Conservation (phyloP, 2,113 vertebrate species). For the Eublepharis macularius region DNA sequence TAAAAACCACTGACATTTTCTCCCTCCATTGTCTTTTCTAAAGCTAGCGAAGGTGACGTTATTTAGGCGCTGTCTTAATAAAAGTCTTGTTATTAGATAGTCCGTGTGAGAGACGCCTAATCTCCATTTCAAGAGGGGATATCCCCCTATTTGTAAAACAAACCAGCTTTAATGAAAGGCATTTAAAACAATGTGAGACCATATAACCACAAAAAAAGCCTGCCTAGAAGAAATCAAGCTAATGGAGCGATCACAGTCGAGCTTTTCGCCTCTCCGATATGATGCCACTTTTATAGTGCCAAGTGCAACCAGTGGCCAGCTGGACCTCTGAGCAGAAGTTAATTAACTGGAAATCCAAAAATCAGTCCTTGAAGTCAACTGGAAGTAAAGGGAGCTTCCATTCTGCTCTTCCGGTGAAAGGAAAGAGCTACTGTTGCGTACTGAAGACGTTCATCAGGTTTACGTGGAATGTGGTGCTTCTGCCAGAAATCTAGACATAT, state of each 20-base stretch:
- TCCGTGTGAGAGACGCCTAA: not conserved
- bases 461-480: too few species aligned
- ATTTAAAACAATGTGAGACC: not conserved
- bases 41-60: conserved; percentile 30
- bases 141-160: not conserved
- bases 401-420: not conserved
- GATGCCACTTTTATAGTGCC: conserved; percentile 25
- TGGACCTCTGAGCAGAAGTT: conserved; percentile 58
- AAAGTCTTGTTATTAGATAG: conserved; percentile 7
- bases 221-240: conserved; percentile 52
- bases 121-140: not conserved
- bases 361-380: conserved; percentile 42
- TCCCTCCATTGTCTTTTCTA: conserved; percentile 14
- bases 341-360: conserved; percentile 69
- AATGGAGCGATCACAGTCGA: conserved; percentile 26
- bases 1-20: conserved; percentile 53
- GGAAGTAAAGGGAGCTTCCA: conserved; percentile 13
- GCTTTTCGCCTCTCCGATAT: not conserved
- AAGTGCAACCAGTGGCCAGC: conserved; percentile 59
- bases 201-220: conserved; percentile 17
- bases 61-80: conserved; percentile 19
- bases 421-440: not conserved
- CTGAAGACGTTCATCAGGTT: too few species aligned
- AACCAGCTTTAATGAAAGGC: not conserved
- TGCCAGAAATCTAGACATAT: too few species aligned